A percentile compares a stretch with the other conserved stretches of the same genome.
Evolutionary conservation across 2,797 vertebrate species (phyloP).

Genomic region (Acrocephalus scirpaceus): DNA sequence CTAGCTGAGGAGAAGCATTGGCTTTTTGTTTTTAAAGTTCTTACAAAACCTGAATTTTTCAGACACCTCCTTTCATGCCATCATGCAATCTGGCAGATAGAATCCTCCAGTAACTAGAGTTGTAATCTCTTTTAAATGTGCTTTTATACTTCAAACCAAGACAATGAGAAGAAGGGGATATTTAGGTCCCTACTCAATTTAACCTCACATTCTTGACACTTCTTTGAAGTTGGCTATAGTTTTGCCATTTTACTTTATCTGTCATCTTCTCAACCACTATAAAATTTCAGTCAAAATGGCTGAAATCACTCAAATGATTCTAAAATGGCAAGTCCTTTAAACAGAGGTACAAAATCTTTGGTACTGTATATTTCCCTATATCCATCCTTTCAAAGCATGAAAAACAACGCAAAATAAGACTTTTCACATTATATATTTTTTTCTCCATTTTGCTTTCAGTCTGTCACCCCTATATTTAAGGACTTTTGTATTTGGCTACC

Average conservation of each 20-base stretch:
- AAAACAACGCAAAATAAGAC: not conserved
- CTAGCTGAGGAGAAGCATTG: not conserved
- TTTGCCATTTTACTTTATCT: not conserved
- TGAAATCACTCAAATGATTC: not conserved
- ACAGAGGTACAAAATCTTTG: not conserved
- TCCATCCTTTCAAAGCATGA: not conserved
- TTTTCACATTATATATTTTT: not conserved
- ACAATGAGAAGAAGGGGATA: not conserved
- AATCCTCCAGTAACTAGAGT: not conserved
- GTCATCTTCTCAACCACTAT: not conserved
- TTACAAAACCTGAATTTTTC: not conserved
- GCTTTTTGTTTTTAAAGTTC: not conserved
- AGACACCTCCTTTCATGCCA: not conserved
- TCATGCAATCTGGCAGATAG: not conserved
- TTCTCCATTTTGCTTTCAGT: not conserved
- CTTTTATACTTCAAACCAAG: not conserved
- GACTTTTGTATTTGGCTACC: not conserved
- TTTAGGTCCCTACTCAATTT: slow-evolving; percentile 6
- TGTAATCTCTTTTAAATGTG: not conserved
- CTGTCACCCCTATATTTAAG: not conserved
- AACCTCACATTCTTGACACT: not conserved
- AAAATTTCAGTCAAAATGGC: slow-evolving; percentile 16
- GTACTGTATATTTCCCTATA: not conserved
- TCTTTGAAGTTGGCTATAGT: not conserved
- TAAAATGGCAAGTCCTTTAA: not conserved